Evolutionary conservation across 2,888 invertebrate genomes (phyloP), one percentile per base, ranked within the genome.

Genomic region (Sphecodes monilicornis): DNA sequence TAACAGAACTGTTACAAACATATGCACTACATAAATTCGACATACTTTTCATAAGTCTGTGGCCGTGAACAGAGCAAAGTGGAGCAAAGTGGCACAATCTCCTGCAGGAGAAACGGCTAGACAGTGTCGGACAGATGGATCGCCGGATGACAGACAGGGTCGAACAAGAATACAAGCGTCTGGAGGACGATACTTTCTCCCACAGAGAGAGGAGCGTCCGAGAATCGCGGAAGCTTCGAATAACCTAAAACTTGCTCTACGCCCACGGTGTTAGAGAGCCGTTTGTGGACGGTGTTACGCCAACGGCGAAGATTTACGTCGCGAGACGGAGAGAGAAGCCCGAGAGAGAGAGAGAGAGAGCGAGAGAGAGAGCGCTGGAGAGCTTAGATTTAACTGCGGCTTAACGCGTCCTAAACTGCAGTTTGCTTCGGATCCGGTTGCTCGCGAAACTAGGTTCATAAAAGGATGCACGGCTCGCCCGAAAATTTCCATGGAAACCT

Each of bases 401-500:
- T 86, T 78, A 84, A 84, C 86, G 83, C 68, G 73, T 66, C 82
- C 73, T 70, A 85, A 86, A 84, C 57, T 79, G 71, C 54, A 76
- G 43, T 81, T 86, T 73, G 71, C 68, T 78, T 32, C 73, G 76
- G 69, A 50, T 73, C 78, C 78, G 60, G 50, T 60, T 70, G 66
- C 76, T 69, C 71, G 72, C 73, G 80, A 81, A 80, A 78, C 78
- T 81, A 76, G 71, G 60, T 70, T 80, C 77, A 74, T 81, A 84
- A 84, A 85, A 72, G 57, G 68, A 72, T 68, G 46, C 50, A 50
- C 8, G 1, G 22, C 76, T 54, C 46, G 36, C 39, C 32, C 68
- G n/a, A 81, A 84, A 80, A 88, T 88, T 88, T 88, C 60, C 88
- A 84, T 86, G 82, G 80, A 82, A 87, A 84, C 78, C 50, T 22